Conservation (phyloP, 1,140 invertebrate genomes). For the Aphelenchoides fujianensis region DNA sequence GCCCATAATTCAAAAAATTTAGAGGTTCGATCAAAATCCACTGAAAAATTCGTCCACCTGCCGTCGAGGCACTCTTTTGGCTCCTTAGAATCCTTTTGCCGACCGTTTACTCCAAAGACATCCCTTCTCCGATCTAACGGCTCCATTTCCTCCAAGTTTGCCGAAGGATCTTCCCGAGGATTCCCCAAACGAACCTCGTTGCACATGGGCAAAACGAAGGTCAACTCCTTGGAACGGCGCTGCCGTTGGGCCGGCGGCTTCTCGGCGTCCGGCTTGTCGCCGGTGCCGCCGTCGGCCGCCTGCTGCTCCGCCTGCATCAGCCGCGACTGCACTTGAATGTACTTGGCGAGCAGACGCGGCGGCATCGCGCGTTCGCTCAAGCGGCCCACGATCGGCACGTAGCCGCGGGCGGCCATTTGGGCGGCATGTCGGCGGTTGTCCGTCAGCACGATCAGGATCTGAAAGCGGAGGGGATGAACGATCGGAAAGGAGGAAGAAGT, state of each 20-base stretch:
- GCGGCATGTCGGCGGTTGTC: not conserved
- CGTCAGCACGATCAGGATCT: conserved; percentile 6
- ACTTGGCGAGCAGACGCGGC: not conserved
- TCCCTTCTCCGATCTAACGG: not conserved
- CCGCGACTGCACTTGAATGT: not conserved
- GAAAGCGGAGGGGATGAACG: too few relatives aligned
- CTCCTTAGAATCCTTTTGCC: not conserved
- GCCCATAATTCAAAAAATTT: too few relatives aligned
- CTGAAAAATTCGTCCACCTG: not conserved
- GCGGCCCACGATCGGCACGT: not conserved
- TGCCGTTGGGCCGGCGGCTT: not conserved
- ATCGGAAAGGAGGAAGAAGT: not conserved
- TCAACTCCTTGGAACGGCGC: conserved; percentile 3
- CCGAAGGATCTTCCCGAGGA: not conserved
- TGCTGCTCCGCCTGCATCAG: not conserved
- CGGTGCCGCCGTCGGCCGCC: not conserved
- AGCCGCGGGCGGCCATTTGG: not conserved
- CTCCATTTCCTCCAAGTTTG: not conserved
- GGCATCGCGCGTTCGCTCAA: not conserved
- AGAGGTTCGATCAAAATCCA: too few relatives aligned
- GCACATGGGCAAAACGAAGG: not conserved
- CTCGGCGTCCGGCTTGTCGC: not conserved
- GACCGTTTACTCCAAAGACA: not conserved
- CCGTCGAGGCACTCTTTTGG: not conserved
- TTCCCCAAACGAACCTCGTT: not conserved